Evolutionary conservation across 2,888 invertebrate species (phyloP).

Genomic region (Exocentrus adspersus): DNA sequence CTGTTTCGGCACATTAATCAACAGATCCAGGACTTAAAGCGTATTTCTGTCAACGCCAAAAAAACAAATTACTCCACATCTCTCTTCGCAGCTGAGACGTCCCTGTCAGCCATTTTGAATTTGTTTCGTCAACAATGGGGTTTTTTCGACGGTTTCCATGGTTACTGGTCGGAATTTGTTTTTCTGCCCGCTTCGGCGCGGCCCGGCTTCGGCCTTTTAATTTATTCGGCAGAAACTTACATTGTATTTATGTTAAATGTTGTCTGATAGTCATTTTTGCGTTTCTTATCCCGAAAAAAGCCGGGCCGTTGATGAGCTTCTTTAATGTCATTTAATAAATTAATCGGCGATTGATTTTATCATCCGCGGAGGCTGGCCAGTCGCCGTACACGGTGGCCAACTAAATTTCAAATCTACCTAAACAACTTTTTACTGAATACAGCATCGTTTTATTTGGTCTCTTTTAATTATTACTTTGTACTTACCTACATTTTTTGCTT

Average conservation of each 20-base stretch:
- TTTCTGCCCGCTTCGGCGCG: constrained; percentile 52
- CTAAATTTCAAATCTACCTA: background rate
- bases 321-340: constrained; percentile 46
- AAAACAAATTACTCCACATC: constrained; percentile 60
- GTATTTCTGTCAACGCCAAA: constrained; percentile 59
- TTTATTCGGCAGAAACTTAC: constrained; percentile 57
- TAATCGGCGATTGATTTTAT: constrained; percentile 42
- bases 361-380: constrained; percentile 12
- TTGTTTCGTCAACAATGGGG: constrained; percentile 61
- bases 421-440: too few relatives aligned
- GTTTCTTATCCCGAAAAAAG: constrained; percentile 34
- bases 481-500: too few relatives aligned
- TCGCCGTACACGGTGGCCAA: constrained; percentile 17
- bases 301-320: constrained; percentile 42
- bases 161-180: constrained; percentile 58
- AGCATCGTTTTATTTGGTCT: too few relatives aligned
- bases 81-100: constrained; percentile 55
- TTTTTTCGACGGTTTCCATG: constrained; percentile 57
- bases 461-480: too few relatives aligned
- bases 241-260: constrained; percentile 58
- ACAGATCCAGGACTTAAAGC: constrained; percentile 58
- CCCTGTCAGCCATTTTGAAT: constrained; percentile 61
- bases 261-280: constrained; percentile 54
- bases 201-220: constrained; percentile 53
- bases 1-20: constrained; percentile 59